Percentiles rank a stretch among this genome's conserved stretches.
These are phyloP conservation scores for Pelecanus crispus DNA, from an alignment of 2,113 vertebrate species.

Conservation along the genomic window DNA sequence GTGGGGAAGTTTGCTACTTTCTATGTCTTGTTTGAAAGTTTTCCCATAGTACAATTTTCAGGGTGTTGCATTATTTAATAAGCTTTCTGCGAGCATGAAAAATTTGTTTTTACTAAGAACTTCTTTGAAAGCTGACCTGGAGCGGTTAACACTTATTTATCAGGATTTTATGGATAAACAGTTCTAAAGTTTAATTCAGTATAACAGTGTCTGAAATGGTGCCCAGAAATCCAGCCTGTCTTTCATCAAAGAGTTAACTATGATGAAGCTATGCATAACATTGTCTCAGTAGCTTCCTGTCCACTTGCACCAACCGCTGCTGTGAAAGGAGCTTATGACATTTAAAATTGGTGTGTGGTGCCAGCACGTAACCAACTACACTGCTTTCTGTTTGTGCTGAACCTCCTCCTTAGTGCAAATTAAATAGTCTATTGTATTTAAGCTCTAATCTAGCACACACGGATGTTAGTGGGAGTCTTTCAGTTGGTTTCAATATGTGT, in stretches of 20 bases:
- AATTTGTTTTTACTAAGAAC: not conserved
- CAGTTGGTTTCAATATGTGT: not conserved
- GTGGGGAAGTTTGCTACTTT: not conserved
- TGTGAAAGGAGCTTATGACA: not conserved
- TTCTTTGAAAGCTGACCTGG: not conserved
- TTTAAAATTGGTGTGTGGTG: not conserved
- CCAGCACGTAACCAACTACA: not conserved
- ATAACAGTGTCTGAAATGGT: not conserved
- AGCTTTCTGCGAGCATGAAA: not conserved
- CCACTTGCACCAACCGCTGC: not conserved
- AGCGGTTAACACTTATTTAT: not conserved
- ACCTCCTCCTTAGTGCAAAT: not conserved
- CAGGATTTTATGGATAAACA: not conserved
- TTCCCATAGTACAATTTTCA: not conserved
- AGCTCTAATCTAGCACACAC: not conserved
- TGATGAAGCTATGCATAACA: not conserved
- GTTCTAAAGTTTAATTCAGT: not conserved
- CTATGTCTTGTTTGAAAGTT: not conserved
- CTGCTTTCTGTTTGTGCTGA: not conserved
- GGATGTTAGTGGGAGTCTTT: not conserved
- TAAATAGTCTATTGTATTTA: not conserved
- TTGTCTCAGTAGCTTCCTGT: not conserved
- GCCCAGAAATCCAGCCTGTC: not conserved
- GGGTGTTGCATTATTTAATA: not conserved
- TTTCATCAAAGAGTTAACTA: not conserved